Percentiles rank a stretch among this genome's conserved stretches.
phyloP scores from a whole-genome alignment of 2,888 invertebrate species.

The Chydorus sphaericus region DNA sequence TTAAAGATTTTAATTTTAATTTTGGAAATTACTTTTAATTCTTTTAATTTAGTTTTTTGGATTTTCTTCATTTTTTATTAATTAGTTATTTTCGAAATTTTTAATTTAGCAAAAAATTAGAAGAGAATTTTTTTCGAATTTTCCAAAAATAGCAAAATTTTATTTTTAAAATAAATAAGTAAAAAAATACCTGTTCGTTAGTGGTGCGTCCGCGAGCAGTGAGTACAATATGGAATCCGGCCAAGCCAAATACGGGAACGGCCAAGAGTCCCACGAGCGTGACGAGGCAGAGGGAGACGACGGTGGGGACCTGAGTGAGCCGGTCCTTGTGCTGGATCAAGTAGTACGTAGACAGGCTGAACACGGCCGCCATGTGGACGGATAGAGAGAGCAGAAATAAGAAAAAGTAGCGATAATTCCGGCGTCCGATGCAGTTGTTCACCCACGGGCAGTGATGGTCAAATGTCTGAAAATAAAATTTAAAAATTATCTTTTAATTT shows the following conservation, averaged over 20 bases:
- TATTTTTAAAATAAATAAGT: too few species aligned
- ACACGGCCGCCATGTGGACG: constrained; percentile 95
- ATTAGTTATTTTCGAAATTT: too few species aligned
- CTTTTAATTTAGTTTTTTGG: too few species aligned
- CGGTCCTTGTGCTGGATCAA: constrained; percentile 71
- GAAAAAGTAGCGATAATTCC: constrained; percentile 98
- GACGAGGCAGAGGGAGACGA: constrained; percentile 51
- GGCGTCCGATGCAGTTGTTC: constrained; percentile 89
- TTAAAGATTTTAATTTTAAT: too few species aligned
- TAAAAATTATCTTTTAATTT: constrained; percentile 20
- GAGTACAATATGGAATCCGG: constrained; percentile 93
- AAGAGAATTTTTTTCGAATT: too few species aligned
- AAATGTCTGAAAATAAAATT: constrained; percentile 91
- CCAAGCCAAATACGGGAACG: constrained; percentile 93
- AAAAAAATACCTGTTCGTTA: constrained; percentile 68
- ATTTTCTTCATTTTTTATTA: too few species aligned
- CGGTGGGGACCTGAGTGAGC: constrained; percentile 62
- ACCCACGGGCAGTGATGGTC: constrained; percentile 99
- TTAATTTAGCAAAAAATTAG: too few species aligned
- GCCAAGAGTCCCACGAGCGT: constrained; percentile 77
- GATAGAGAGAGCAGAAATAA: constrained; percentile 93
- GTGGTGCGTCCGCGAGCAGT: constrained; percentile 94
- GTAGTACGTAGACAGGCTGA: constrained; percentile 80
- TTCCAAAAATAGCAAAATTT: too few species aligned
- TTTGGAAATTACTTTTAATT: too few species aligned